Base-by-base conservation (phyloP, 2,797 vertebrate genomes). In the Oreonectes daqikongensis region DNA sequence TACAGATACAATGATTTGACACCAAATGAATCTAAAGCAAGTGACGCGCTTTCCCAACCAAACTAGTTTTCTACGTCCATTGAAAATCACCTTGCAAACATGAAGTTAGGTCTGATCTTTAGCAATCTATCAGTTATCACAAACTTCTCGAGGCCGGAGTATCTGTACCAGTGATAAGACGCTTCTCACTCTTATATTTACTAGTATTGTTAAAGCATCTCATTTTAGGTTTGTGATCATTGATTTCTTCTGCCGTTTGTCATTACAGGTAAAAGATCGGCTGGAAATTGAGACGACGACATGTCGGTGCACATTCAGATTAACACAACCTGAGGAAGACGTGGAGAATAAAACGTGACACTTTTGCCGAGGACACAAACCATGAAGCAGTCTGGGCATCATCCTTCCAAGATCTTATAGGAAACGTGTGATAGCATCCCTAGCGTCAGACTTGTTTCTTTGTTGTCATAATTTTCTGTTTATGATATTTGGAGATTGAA, bases 201-300 rank as follows among this genome's bases (percentile, higher is more conserved):
- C 18, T 10, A 8, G 4, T 55, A 10, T 22, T 24, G 2, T 55
- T 1, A 57, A 28, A 28, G 11, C 12, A n/a, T n/a, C n/a, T 22
- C 12, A 22, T 66, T 20, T 20, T 1, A 20, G 28, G 65, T 17
- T 28, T 24, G 18, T 50, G 20, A 44, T 22, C 38, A 52, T 52
- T 2, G 18, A 52, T 69, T 55, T 28, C 38, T 18, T 20, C 20
- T 22, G 57, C 7, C 9, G 65, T 28, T 1, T 63, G 30, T 69
- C 2, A 81, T 67, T 50, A 1, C 88, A 99, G 97, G 97, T 86
- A 99, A 98, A 84, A 93, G 97, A 84, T 99, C 94, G 65, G 89
- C 95, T 78, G 95, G 94, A 85, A 96, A 91, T 89, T 99, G 91
- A 94, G 9, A 46, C 52, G 28, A 35, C 1, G 38, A 11, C 3